Evolutionary conservation across 2,888 invertebrate species (phyloP), one percentile per base, ranked within the genome.

Genomic region (Leptinotarsa tumamoca): DNA sequence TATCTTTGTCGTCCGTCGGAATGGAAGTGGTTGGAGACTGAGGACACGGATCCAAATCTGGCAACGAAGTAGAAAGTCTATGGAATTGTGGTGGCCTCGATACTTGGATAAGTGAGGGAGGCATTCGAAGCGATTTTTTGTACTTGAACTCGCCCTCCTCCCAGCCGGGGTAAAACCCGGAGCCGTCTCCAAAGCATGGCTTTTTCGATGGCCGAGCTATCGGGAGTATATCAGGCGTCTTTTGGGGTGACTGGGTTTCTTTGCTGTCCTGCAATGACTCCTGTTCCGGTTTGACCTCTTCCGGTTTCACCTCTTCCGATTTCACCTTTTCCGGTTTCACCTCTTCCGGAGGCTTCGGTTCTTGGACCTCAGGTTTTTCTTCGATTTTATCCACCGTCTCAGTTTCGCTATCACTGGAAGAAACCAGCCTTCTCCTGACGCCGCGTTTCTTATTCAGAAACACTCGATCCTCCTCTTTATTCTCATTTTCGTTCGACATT

Each of bases 131-230:
- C 0, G 95, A 94, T 81, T 94, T 91, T 86, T 96, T 96, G 85
- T 94, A 96, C 82, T 92, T 93, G 84, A 94, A 95, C 21, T 96
- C 91, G 84, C 95, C 95, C 85, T 95, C 94, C 88, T 95, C 95
- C 95, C 95, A 95, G 0, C 95, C 94, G 0, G 95, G 94, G 81
- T 92, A 91, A 84, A 94, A 94, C 84, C 93, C 93, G 61, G 93
- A 92, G 51, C 93, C 93, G 85, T 93, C 93, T 4, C 93, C 94
- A 84, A 93, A 93, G 51, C 90, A 89, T n/a, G 92, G 91, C 86
- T 93, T 93, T 50, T 86, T 87, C 3, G 88, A 87, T 15, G 87
- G 87, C 79, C 88, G 88, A 78, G 84, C 86, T 82, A 81, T 79
- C 21, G 81, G 76, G 17, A 81, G 58, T 10, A 79, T 67, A 76